A percentile compares a stretch with the other conserved stretches of the same genome.
These are phyloP conservation scores for Acanthurus lineatus DNA, from an alignment of 2,797 vertebrate genomes.

Conservation along the genomic window DNA sequence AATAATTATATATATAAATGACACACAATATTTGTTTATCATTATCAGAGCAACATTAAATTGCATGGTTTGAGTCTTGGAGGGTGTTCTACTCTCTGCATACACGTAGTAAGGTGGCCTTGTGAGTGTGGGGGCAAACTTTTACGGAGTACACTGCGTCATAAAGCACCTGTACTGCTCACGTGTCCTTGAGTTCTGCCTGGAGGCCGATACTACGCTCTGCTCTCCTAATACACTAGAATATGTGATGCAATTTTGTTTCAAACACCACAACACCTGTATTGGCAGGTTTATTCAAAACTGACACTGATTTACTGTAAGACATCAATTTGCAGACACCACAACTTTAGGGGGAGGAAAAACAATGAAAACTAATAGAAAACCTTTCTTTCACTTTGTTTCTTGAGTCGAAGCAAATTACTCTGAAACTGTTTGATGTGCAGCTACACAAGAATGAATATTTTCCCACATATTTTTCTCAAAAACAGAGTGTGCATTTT, in stretches of 20 bases:
- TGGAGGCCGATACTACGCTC: background rate
- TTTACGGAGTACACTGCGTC: background rate
- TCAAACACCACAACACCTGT: background rate
- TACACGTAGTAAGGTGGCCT: background rate
- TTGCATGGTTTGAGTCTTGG: background rate
- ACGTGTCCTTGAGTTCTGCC: background rate
- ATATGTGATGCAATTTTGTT: background rate
- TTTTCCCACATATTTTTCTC: background rate
- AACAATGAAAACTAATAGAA: too few species aligned
- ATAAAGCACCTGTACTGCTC: background rate
- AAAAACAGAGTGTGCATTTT: conserved; percentile 1
- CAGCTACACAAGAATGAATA: background rate
- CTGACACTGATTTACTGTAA: too few species aligned
- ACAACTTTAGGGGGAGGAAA: too few species aligned
- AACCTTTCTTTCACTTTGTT: too few species aligned
- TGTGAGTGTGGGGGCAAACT: background rate
- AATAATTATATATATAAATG: background rate
- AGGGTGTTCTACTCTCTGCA: background rate
- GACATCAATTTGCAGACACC: too few species aligned
- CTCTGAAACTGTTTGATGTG: too few species aligned
- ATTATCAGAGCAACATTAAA: conserved; percentile 10
- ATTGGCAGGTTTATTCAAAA: background rate
- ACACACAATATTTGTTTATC: conserved; percentile 19
- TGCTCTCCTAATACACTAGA: background rate
- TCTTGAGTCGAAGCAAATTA: too few species aligned